Conservation (phyloP, 2,888 invertebrate species). For the Drosophila colorata region DNA sequence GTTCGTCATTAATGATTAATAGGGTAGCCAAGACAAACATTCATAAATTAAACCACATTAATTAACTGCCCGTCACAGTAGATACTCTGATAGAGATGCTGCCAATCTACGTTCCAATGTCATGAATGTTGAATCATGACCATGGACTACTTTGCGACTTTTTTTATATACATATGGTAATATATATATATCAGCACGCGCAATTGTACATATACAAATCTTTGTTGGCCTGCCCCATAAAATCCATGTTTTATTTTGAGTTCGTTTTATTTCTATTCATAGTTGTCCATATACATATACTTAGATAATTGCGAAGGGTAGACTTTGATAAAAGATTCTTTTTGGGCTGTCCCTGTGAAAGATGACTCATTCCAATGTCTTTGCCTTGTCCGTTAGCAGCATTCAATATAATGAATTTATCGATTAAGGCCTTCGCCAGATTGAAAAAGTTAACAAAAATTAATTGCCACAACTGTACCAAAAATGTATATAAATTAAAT, state of each 20-base stretch:
- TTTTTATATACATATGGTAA: neutral
- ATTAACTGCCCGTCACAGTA: slow-evolving; percentile 58
- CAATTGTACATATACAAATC: neutral
- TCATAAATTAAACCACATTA: slow-evolving; percentile 72
- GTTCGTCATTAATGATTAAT: slow-evolving; percentile 72
- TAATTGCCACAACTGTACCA: slow-evolving; percentile 22
- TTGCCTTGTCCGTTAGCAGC: slow-evolving; percentile 23
- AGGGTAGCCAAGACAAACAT: slow-evolving; percentile 57
- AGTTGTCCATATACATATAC: neutral
- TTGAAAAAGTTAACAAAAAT: slow-evolving; percentile 18
- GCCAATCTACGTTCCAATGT: slow-evolving; percentile 38
- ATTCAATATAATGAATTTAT: slow-evolving; percentile 28
- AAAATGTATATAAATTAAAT: neutral
- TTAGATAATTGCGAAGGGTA: neutral
- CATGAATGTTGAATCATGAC: slow-evolving; percentile 44
- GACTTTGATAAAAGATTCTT: neutral
- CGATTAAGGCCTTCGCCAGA: slow-evolving; percentile 23
- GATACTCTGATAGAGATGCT: slow-evolving; percentile 34
- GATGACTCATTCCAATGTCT: slow-evolving; percentile 17
- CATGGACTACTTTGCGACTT: slow-evolving; percentile 22
- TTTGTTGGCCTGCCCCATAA: neutral
- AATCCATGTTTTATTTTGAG: slow-evolving; percentile 4
- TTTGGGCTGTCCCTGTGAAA: slow-evolving; percentile 14
- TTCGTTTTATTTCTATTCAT: neutral
- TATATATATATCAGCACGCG: neutral